Percentiles rank a stretch among this genome's conserved stretches.
These are phyloP conservation scores for Bombus huntii DNA, from an alignment of 1,140 invertebrate genomes.

Conservation along the genomic window DNA sequence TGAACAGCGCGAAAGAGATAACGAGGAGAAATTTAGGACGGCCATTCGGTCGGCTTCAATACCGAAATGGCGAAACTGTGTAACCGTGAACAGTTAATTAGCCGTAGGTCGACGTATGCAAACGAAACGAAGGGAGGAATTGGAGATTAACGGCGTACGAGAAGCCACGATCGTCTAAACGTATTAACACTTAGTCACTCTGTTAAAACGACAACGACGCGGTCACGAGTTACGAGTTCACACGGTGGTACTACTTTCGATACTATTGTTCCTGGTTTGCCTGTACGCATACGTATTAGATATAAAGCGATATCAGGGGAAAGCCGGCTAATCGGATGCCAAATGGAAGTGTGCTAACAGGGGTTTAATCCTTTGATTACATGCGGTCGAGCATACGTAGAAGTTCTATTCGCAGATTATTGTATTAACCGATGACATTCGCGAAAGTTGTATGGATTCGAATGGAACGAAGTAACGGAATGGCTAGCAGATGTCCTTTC, in stretches of 20 bases:
- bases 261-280: not conserved
- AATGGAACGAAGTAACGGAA: not conserved
- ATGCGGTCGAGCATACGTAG: not conserved
- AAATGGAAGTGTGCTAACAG: slow-evolving; percentile 3
- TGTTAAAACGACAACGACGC: too few relatives aligned
- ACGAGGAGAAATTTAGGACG: slow-evolving; percentile 61
- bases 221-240: not conserved
- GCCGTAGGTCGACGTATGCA: slow-evolving; percentile 39
- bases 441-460: not conserved
- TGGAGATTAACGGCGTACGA: not conserved
- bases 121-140: slow-evolving; percentile 36
- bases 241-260: not conserved
- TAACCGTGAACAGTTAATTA: slow-evolving; percentile 51
- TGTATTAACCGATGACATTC: not conserved
- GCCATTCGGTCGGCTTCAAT: slow-evolving; percentile 12
- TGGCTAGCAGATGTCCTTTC: not conserved
- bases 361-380: slow-evolving; percentile 20
- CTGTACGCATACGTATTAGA: not conserved
- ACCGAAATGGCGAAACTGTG: slow-evolving; percentile 50
- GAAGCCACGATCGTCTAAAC: not conserved
- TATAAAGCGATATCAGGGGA: not conserved
- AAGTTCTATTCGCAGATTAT: slow-evolving; percentile 1
- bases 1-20: slow-evolving; percentile 52
- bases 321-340: slow-evolving; percentile 10
- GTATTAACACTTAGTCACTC: not conserved